Conservation (phyloP, 1,140 invertebrate species). For the Batillaria attramentaria region DNA sequence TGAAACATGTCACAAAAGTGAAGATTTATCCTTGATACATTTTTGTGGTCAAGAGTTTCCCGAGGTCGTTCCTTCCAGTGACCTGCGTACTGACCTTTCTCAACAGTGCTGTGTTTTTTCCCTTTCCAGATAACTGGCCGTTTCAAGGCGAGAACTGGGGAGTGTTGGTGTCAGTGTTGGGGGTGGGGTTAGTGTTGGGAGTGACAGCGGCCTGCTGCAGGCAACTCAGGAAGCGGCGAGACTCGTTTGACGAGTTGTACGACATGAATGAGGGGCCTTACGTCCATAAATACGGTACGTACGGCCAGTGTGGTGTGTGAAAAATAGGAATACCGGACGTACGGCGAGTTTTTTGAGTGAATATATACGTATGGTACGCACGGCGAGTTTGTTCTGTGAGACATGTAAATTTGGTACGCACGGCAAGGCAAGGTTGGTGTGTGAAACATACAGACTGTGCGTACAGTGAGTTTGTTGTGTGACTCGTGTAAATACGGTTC, state of each 20-base stretch:
- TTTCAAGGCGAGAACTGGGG: conserved; percentile 45
- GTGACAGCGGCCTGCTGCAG: conserved; percentile 40
- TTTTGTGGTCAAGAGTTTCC: neutral
- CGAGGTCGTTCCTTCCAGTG: too few species aligned
- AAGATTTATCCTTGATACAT: neutral
- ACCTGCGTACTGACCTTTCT: too few species aligned
- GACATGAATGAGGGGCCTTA: conserved; percentile 45
- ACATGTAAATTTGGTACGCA: too few species aligned
- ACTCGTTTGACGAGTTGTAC: conserved; percentile 40
- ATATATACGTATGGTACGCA: too few species aligned
- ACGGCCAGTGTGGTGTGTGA: too few species aligned
- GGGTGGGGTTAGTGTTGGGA: conserved; percentile 33
- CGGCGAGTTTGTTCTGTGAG: too few species aligned
- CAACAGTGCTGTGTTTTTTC: neutral
- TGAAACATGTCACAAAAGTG: neutral
- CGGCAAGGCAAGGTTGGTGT: too few species aligned
- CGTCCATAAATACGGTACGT: conserved; percentile 45
- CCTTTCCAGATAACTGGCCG: conserved; percentile 33
- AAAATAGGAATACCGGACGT: too few species aligned
- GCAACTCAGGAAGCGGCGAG: conserved; percentile 22
- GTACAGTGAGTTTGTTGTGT: too few species aligned
- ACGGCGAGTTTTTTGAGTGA: too few species aligned
- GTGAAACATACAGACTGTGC: too few species aligned
- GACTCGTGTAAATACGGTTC: too few species aligned
- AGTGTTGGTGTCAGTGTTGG: conserved; percentile 35